A percentile compares a stretch with the other conserved stretches of the same genome.
Conservation (phyloP, 2,888 invertebrate species). For the Acanthosepion esculentum region DNA sequence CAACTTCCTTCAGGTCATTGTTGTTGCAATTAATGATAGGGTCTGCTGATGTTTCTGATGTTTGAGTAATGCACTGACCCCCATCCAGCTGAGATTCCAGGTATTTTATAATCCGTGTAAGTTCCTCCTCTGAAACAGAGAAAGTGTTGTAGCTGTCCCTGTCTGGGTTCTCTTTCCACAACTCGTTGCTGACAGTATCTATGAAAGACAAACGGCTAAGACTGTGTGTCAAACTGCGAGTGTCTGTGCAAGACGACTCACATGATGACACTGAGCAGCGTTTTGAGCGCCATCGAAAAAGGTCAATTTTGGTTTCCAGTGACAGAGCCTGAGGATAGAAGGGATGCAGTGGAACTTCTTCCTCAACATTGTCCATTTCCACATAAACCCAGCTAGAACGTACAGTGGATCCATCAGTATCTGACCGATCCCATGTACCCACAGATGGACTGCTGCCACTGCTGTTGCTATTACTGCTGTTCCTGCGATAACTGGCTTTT, state of each 20-base stretch:
- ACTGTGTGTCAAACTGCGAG: slow-evolving; percentile 38
- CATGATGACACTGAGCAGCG: slow-evolving; percentile 46
- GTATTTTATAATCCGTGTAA: slow-evolving; percentile 67
- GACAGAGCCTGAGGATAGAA: slow-evolving; percentile 37
- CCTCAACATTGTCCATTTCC: slow-evolving; percentile 53
- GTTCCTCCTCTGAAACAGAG: slow-evolving; percentile 68
- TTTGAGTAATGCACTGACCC: slow-evolving; percentile 54
- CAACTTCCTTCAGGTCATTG: slow-evolving; percentile 56
- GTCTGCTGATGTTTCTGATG: slow-evolving; percentile 57
- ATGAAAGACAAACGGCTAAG: slow-evolving; percentile 41
- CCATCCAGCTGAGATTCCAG: slow-evolving; percentile 66
- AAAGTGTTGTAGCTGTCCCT: slow-evolving; percentile 69
- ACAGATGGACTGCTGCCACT: slow-evolving; percentile 25
- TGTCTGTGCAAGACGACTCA: slow-evolving; percentile 35
- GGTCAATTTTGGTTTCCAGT: slow-evolving; percentile 43
- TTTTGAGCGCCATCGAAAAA: slow-evolving; percentile 40
- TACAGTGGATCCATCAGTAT: slow-evolving; percentile 49
- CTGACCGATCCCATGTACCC: slow-evolving; percentile 43
- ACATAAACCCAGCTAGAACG: slow-evolving; percentile 58
- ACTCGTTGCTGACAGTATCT: slow-evolving; percentile 51
- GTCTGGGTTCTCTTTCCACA: slow-evolving; percentile 70
- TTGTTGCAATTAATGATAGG: slow-evolving; percentile 57
- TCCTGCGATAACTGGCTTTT: slow-evolving; percentile 25
- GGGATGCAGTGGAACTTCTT: slow-evolving; percentile 34
- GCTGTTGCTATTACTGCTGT: slow-evolving; percentile 38